Conservation (phyloP, 2,797 vertebrate species). For the Adrianichthys oophorus region DNA sequence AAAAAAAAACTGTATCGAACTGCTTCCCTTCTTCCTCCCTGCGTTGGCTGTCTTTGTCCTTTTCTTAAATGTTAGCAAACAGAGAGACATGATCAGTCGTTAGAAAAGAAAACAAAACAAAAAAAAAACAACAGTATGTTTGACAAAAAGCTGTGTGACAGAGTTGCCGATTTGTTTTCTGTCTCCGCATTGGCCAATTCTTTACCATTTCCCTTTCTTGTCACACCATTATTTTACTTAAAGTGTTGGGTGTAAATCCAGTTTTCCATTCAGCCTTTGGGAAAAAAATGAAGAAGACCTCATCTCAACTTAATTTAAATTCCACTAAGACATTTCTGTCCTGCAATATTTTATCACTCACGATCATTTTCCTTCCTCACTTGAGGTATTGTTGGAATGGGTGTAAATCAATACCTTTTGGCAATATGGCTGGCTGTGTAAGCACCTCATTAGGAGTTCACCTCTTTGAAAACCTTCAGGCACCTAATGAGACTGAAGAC, state of each 20-base stretch:
- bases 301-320: conserved; percentile 2
- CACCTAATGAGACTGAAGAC: conserved; percentile 25
- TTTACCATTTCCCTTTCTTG: neutral
- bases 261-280: conserved; percentile 4
- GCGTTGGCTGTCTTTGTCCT: conserved; percentile 13
- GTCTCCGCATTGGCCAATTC: neutral
- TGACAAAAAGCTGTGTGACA: neutral
- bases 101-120: too few species aligned
- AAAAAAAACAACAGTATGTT: neutral
- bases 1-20: conserved; percentile 29
- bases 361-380: conserved; percentile 30
- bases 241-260: neutral
- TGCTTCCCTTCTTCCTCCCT: neutral
- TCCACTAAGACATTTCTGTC: conserved; percentile 1
- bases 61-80: conserved; percentile 9
- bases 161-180: neutral
- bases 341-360: conserved; percentile 20
- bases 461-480: conserved; percentile 51
- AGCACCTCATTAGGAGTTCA: conserved; percentile 60
- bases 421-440: conserved; percentile 52
- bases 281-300: neutral
- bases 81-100: neutral
- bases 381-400: conserved; percentile 35
- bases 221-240: neutral
- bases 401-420: conserved; percentile 53